Base-by-base conservation (phyloP, 2,113 vertebrate species). In the Chaenocephalus aceratus region DNA sequence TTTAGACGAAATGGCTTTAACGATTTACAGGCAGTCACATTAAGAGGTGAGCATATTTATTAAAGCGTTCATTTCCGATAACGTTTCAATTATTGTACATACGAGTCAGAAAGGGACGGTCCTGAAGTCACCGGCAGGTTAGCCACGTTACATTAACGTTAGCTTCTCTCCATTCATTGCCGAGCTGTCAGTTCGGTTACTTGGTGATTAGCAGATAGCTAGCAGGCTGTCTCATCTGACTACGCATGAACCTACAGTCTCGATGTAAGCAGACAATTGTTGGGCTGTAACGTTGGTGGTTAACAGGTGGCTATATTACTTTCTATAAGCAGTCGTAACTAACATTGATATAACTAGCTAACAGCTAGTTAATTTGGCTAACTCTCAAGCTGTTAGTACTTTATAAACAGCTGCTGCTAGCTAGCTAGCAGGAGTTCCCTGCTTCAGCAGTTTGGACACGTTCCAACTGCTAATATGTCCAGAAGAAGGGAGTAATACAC, bases 1-100 rank as follows among this genome's bases (percentile, higher is more conserved):
- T 1, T 18, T 34, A n/a, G 30, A 3, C 41, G 81, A 14, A 4
- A 88, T 93, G 91, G 68, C 84, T 34, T 61, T 41, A 67, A 16
- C 3, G 3, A 23, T 15, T 10, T 6, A 0, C 11, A 9, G n/a
- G 36, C 30, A 4, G 49, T 49, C 34, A 44, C 10, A 10, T 21
- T 61, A 26, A 58, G n/a, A 79, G 83, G 90, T 91, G 63, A 77
- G 79, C 1, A 5, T 1, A 6, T 21, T n/a, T 26, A 4, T 64
- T 1, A 16, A 3, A 0, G 6, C n/a, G 1, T 57, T 51, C 16
- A 18, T n/a, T 18, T 3, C 10, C 1, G 0, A 4, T 26, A 12
- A 48, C 46, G 10, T 52, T 34, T 1, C 6, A 6, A 0, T 51
- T 16, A 16, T 46, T 64, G 14, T 1, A 2, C 16, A 59, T 8